A percentile compares a stretch with the other conserved stretches of the same genome.
These are phyloP conservation scores for Okapia johnstoni DNA, from an alignment of 2,113 vertebrate species.

Conservation along the genomic window DNA sequence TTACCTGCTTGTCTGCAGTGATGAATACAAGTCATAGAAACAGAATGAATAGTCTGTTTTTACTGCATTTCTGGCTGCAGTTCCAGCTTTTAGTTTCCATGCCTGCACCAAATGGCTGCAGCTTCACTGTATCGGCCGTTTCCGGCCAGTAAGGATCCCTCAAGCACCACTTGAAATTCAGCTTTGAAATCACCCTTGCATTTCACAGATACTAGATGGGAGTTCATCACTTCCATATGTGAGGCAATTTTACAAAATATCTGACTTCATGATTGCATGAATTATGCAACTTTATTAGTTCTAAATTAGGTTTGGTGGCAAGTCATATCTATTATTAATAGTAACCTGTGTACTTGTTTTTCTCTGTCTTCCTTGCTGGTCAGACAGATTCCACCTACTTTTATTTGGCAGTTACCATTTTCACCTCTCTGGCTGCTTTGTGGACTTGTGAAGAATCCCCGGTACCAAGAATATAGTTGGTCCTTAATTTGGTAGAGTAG, in stretches of 20 bases:
- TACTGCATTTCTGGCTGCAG: neutral
- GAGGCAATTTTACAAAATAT: neutral
- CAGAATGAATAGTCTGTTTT: neutral
- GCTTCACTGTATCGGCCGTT: neutral
- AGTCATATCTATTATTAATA: neutral
- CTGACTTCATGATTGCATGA: neutral
- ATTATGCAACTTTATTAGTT: neutral
- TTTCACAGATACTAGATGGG: neutral
- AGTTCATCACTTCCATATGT: neutral
- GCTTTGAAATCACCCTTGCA: neutral
- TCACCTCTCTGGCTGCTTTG: neutral
- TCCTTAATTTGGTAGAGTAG: neutral
- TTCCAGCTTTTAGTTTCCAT: neutral
- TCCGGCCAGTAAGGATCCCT: accelerated
- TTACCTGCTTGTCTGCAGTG: slow-evolving; percentile 33
- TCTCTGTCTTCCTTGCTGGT: neutral
- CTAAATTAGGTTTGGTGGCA: neutral
- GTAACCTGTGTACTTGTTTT: neutral
- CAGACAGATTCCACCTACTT: neutral
- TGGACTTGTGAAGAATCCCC: neutral
- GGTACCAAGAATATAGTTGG: accelerated
- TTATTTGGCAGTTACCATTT: neutral
- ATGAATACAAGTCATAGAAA: neutral
- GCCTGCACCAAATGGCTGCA: neutral
- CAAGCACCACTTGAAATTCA: neutral